Evolutionary conservation across 2,888 invertebrate species (phyloP).

Genomic region (Acanthococcus lagerstroemiae): DNA sequence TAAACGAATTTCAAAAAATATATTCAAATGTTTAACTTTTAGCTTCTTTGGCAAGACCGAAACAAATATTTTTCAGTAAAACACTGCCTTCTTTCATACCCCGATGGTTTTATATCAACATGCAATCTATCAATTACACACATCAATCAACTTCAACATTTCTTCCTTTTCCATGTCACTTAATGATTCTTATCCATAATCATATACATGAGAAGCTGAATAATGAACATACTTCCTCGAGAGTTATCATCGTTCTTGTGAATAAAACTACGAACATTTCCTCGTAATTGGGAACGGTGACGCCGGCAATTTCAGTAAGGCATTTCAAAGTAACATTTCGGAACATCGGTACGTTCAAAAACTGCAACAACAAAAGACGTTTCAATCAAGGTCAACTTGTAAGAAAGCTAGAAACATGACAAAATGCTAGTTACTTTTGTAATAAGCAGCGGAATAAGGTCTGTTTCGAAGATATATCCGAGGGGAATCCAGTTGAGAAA

Average conservation of each 20-base stretch:
- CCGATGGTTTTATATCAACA: no score
- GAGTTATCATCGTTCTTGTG: slow-evolving; percentile 81
- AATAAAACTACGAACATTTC: slow-evolving; percentile 85
- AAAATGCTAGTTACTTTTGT: slow-evolving; percentile 52
- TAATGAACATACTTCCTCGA: slow-evolving; percentile 52
- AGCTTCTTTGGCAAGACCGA: no score
- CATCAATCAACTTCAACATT: no score
- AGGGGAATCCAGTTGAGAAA: slow-evolving; percentile 99
- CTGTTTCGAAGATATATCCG: slow-evolving; percentile 99
- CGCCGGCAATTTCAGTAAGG: slow-evolving; percentile 93
- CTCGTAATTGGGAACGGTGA: slow-evolving; percentile 81
- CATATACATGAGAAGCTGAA: no score
- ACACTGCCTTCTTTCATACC: no score
- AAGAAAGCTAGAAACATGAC: slow-evolving; percentile 5
- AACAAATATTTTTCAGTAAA: no score
- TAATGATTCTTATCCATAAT: no score
- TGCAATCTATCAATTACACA: no score
- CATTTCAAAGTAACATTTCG: slow-evolving; percentile 97
- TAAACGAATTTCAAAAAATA: no score
- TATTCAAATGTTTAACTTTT: no score
- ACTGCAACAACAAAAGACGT: slow-evolving; percentile 47
- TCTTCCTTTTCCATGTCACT: no score
- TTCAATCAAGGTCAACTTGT: slow-evolving; percentile 1
- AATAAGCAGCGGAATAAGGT: slow-evolving; percentile 84
- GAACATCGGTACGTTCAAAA: slow-evolving; percentile 93